Base-by-base conservation (phyloP, 1,140 invertebrate species). In the Lepidurus packardi region DNA sequence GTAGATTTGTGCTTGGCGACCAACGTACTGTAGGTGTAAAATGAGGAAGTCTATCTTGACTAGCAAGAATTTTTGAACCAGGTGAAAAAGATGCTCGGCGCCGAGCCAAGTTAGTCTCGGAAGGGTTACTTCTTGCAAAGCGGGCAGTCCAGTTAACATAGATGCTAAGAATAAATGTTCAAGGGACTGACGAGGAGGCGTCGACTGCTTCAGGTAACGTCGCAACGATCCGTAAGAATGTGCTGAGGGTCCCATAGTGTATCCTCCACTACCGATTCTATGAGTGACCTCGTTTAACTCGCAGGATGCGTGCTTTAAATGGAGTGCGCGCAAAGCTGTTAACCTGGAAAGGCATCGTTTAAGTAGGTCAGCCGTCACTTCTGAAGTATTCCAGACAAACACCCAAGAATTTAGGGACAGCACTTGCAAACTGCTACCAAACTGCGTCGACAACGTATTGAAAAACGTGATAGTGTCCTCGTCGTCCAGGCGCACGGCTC, bases 51-150 rank as follows among this genome's bases (percentile, higher is more conserved):
- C 53, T 13, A n/a, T 21, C 10, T 65, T 65, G 13, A 1, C 16
- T 9, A 65, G 53, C 53, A 65, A n/a, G 53, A 65, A n/a, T 65
- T 65, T 65, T 65, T 65, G 53, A n/a, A 65, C 9, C 13, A 65
- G 21, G 53, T 21, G 53, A 7, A 65, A n/a, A 65, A 65, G 53
- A 7, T 65, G 7, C 21, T 65, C 53, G 53, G 53, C 8, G 6
- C 21, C 16, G 13, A 1, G 6, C 53, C 53, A 65, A 65, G 53
- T 65, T 4, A 65, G 13, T 21, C 53, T 4, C 6, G 53, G 53
- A 7, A 65, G 13, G 8, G 53, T 65, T 65, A 65, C 21, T 65
- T 65, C 53, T 65, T 65, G 53, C 53, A 65, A 65, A 65, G 53
- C 53, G 16, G 53, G 53, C 21, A 65, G 21, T n/a, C 16, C 53